Percentiles rank a stretch among this genome's conserved stretches.
Conservation (phyloP, 2,888 invertebrate genomes). For the Drosophila lutescens region DNA sequence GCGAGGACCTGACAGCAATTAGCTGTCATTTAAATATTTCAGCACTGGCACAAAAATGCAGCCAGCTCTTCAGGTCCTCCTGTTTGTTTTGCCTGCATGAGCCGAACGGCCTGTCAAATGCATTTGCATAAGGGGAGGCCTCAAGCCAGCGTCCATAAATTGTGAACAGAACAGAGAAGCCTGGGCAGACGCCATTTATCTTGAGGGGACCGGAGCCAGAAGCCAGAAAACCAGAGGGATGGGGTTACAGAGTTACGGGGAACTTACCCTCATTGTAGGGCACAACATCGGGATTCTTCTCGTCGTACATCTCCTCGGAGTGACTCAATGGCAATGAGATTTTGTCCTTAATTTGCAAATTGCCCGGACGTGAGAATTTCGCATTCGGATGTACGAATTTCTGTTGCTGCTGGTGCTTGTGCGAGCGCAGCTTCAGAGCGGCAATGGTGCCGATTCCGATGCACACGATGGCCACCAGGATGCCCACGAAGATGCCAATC, state of each 20-base stretch:
- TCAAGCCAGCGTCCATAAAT: slow-evolving; percentile 62
- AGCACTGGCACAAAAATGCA: slow-evolving; percentile 66
- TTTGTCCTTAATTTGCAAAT: slow-evolving; percentile 88
- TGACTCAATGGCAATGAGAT: slow-evolving; percentile 88
- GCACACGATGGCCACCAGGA: slow-evolving; percentile 84
- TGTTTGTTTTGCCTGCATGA: slow-evolving; percentile 45
- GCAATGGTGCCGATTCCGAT: slow-evolving; percentile 84
- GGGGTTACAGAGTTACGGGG: not conserved
- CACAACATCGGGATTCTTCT: slow-evolving; percentile 95
- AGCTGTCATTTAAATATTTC: slow-evolving; percentile 80
- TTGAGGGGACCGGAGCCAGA: slow-evolving; percentile 32
- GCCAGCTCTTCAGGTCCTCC: slow-evolving; percentile 26
- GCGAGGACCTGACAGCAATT: slow-evolving; percentile 64
- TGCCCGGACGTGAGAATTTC: slow-evolving; percentile 87
- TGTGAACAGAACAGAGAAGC: slow-evolving; percentile 38
- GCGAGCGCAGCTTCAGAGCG: slow-evolving; percentile 83
- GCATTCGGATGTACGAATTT: slow-evolving; percentile 83
- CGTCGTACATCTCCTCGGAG: slow-evolving; percentile 91
- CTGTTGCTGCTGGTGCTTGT: slow-evolving; percentile 83
- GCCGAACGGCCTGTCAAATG: slow-evolving; percentile 51
- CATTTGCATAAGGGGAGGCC: slow-evolving; percentile 62
- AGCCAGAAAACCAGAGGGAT: not conserved
- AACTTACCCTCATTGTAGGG: slow-evolving; percentile 93
- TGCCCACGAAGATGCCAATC: slow-evolving; percentile 85
- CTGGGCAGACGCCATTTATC: slow-evolving; percentile 57